phyloP scores from a whole-genome alignment of 1,140 invertebrate species.

The Drosophila nigromelanica region DNA sequence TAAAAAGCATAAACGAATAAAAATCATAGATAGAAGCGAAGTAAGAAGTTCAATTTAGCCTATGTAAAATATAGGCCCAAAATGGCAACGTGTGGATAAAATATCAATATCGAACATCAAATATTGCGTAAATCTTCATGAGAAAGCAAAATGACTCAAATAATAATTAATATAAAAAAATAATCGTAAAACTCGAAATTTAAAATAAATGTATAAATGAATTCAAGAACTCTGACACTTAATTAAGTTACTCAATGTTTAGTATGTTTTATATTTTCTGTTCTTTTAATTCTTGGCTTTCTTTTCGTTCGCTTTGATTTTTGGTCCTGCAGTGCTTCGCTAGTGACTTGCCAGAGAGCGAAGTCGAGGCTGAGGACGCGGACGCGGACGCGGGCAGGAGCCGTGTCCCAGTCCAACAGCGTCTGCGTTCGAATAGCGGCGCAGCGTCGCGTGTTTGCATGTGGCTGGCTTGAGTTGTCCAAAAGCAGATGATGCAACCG shows the following conservation, averaged over 20 bases:
- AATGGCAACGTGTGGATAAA: background rate
- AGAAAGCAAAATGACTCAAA: too few relatives aligned
- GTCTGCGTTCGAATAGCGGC: conserved; percentile 40
- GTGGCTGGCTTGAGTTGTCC: conserved; percentile 62
- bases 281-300: conserved; percentile 1
- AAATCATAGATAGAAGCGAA: background rate
- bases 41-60: too few relatives aligned
- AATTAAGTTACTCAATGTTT: background rate
- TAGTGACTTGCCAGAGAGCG: conserved; percentile 56
- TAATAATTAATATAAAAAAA: too few relatives aligned
- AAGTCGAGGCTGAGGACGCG: background rate
- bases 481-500: conserved; percentile 6
- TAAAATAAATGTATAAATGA: background rate
- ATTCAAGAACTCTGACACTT: background rate
- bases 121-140: too few relatives aligned
- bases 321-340: conserved; percentile 66
- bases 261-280: background rate
- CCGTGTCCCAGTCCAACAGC: conserved; percentile 27
- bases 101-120: too few relatives aligned
- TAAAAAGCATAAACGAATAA: background rate
- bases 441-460: conserved; percentile 60
- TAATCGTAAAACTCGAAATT: too few relatives aligned
- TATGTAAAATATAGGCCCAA: too few relatives aligned
- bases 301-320: conserved; percentile 25
- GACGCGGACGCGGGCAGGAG: conserved; percentile 34